Base-by-base conservation (phyloP, 2,888 invertebrate species). In the Tineola bisselliella region DNA sequence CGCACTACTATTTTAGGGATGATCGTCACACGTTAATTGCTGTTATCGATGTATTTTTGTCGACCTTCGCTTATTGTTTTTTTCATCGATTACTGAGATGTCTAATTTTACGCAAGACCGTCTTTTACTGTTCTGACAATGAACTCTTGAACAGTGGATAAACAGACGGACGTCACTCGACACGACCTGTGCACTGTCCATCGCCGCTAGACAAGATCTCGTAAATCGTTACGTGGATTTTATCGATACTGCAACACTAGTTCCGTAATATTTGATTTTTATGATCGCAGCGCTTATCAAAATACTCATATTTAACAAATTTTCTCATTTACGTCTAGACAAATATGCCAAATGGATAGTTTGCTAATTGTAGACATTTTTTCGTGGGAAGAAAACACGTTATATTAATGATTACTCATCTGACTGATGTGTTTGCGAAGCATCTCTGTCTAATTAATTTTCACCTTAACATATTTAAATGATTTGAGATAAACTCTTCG, bases 91-190 rank as follows among this genome's bases (percentile, higher is more conserved):
- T 25, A 25, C 25, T 25, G 25, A 25, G 6, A 38, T 38, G 38
- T 38, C 25, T 56, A 56, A 56, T 56, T 56, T 56, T 56, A 56
- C 56, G 56, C 56, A 56, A 56, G 18, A 30, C 6, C 19, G 19
- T 25, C 25, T 56, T 78, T 80, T 77, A 72, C 11, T 38, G 71
- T 73, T 77, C 84, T 84, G 84, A 86, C 84, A 84, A 84, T 86
- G 86, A 86, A 84, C 84, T 81, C 81, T 74, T 74, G 70, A 77
- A 84, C 84, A 86, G 71, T 72, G 70, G 73, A 0, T 48, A 25
- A 19, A 48, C 48, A 60, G 15, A 44, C 60, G 13, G 15, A 44
- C 58, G 79, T 84, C 84, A 75, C 66, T 84, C 81, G 72, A 64
- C 82, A 72, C 73, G 77, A 72, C 73, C 83, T 84, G 81, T 79